Evolutionary conservation across 2,888 invertebrate genomes (phyloP).

Genomic region (Pseudococcus longispinus): DNA sequence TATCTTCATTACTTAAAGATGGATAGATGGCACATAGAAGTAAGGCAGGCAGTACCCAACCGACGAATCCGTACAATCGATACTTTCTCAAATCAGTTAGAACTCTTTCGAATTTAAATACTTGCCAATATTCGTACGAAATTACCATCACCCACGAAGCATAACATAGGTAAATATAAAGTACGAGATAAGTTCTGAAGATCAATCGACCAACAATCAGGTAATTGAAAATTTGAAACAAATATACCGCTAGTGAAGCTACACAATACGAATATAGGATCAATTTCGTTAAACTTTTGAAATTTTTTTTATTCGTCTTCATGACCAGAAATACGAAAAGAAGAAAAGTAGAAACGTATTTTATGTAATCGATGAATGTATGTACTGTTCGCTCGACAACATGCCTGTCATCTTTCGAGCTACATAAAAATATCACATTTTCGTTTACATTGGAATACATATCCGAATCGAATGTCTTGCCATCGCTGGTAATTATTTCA

Average conservation of each 20-base stretch:
- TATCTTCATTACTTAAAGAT: not conserved
- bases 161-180: not conserved
- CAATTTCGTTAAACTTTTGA: not conserved
- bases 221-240: not conserved
- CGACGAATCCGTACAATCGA: not conserved
- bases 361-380: not conserved
- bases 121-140: not conserved
- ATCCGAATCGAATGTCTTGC: not conserved
- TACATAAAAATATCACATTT: not conserved
- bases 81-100: not conserved
- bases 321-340: not conserved
- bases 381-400: not conserved
- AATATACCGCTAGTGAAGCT: not conserved
- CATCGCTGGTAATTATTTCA: not conserved
- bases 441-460: not conserved
- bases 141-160: not conserved
- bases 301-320: not conserved
- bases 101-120: not conserved
- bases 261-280: not conserved
- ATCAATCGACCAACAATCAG: not conserved
- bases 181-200: not conserved
- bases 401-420: not conserved
- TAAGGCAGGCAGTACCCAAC: not conserved
- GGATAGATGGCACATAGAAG: not conserved
- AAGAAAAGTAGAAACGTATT: not conserved